Evolutionary conservation across 2,797 vertebrate genomes (phyloP).

Genomic region (Odontamblyopus rebecca): DNA sequence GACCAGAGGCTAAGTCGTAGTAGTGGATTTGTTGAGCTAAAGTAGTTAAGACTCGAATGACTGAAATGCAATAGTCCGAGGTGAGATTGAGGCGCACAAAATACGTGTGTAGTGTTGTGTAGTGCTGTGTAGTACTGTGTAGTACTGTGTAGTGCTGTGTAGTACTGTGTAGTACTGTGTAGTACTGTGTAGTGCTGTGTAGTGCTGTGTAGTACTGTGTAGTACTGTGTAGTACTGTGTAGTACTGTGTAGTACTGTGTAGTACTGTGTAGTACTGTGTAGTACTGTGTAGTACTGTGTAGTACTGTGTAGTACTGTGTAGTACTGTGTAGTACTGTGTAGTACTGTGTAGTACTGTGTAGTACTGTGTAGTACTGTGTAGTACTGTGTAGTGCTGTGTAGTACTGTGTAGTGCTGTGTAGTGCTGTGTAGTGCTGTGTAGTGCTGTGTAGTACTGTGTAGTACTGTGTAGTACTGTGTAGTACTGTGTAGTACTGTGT

Average conservation of each 20-base stretch:
- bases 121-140: slow-evolving; percentile 28
- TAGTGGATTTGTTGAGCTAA: slow-evolving; percentile 48
- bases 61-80: slow-evolving; percentile 44
- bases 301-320: too few species aligned
- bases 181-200: too few species aligned
- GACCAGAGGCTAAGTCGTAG: slow-evolving; percentile 30
- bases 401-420: too few species aligned
- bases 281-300: too few species aligned
- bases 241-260: too few species aligned
- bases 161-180: too few species aligned
- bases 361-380: slow-evolving; percentile 27
- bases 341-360: slow-evolving; percentile 14
- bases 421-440: too few species aligned
- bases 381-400: background rate
- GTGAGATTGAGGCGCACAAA: slow-evolving; percentile 36
- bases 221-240: too few species aligned
- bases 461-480: slow-evolving; percentile 19
- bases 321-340: too few species aligned
- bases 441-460: too few species aligned
- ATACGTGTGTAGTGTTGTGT: slow-evolving; percentile 22
- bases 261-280: too few species aligned
- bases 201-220: too few species aligned
- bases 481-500: slow-evolving; percentile 27
- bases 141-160: background rate
- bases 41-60: slow-evolving; percentile 47